Evolutionary conservation across 2,888 invertebrate species (phyloP).

Genomic region (Athalia rosae): DNA sequence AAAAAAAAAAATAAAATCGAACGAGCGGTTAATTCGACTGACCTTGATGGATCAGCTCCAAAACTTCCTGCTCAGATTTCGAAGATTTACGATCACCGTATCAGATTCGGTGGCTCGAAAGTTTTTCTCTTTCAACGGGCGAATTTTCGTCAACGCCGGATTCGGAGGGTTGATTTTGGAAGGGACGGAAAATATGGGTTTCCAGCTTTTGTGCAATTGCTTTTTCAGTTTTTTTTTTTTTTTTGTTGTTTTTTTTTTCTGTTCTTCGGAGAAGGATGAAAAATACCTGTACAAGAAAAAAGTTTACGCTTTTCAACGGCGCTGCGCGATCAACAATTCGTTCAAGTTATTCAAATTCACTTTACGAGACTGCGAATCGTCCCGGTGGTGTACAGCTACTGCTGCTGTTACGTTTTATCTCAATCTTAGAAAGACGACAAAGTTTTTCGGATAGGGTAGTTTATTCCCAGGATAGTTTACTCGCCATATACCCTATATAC

Average conservation of each 20-base stretch:
- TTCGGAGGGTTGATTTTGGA: not conserved
- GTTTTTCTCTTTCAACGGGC: too few species aligned
- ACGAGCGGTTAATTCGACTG: not conserved
- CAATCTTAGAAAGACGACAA: constrained; percentile 2
- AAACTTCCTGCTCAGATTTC: too few species aligned
- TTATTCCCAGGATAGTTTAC: constrained; percentile 35
- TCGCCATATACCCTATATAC: too few species aligned
- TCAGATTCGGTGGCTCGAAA: too few species aligned
- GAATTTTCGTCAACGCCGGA: too few species aligned
- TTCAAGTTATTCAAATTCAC: constrained; percentile 36
- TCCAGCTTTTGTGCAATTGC: too few species aligned
- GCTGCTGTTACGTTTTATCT: too few species aligned
- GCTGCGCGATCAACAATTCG: constrained; percentile 23
- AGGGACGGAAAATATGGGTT: not conserved
- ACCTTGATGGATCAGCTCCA: not conserved
- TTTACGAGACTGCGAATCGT: constrained; percentile 17
- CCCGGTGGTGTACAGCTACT: not conserved
- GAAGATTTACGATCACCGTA: too few species aligned
- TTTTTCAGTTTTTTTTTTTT: not conserved
- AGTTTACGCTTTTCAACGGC: not conserved
- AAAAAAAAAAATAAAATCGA: too few species aligned
- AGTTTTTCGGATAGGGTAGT: constrained; percentile 34
- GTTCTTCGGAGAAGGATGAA: not conserved
- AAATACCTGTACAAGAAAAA: not conserved
- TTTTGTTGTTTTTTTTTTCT: not conserved